phyloP scores from a whole-genome alignment of 2,888 invertebrate species.

The Parthenolecanium corni region DNA sequence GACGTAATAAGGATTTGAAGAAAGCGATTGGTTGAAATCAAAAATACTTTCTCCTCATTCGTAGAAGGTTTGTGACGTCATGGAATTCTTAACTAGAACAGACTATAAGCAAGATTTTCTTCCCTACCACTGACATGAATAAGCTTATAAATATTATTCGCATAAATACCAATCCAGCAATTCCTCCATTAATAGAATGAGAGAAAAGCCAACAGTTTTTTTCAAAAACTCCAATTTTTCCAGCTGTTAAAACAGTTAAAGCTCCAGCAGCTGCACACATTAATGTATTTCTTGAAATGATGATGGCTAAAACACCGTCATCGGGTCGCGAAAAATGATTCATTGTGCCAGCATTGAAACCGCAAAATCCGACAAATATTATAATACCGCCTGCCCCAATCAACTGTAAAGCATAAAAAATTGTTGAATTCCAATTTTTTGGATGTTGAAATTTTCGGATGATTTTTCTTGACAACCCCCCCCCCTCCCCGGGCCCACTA shows the following conservation, averaged over 20 bases:
- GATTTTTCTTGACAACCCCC: neutral
- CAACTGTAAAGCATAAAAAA: constrained; percentile 37
- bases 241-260: constrained; percentile 38
- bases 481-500: neutral
- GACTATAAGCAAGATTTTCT: too few relatives aligned
- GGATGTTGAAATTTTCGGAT: neutral
- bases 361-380: constrained; percentile 44
- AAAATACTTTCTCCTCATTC: too few relatives aligned
- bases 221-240: constrained; percentile 35
- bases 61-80: too few relatives aligned
- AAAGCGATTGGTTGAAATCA: too few relatives aligned
- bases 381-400: constrained; percentile 44
- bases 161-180: constrained; percentile 40
- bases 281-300: constrained; percentile 43
- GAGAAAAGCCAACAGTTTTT: constrained; percentile 39
- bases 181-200: constrained; percentile 42
- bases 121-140: too few relatives aligned
- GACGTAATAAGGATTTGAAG: too few relatives aligned
- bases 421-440: neutral
- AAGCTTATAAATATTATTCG: too few relatives aligned
- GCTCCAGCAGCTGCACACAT: constrained; percentile 42
- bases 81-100: too few relatives aligned
- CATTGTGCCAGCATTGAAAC: constrained; percentile 45
- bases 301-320: constrained; percentile 39
- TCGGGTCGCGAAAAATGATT: constrained; percentile 40